These are phyloP conservation scores for Ibidorhyncha struthersii DNA, from an alignment of 2,113 vertebrate genomes.

Conservation along the genomic window DNA sequence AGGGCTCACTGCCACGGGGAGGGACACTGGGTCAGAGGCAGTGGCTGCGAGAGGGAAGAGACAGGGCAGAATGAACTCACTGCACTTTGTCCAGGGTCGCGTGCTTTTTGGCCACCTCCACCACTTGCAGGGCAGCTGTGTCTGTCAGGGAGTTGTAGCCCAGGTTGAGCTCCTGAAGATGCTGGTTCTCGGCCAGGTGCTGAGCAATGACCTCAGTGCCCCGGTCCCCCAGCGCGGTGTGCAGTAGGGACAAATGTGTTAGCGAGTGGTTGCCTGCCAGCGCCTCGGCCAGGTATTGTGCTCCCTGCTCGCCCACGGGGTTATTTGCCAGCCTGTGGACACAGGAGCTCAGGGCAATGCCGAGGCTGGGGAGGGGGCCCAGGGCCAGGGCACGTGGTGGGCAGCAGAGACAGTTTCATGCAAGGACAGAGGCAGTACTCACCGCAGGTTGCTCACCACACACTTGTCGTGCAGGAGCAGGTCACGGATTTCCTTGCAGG, in stretches of 20 bases:
- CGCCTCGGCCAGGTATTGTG: slow-evolving; percentile 77
- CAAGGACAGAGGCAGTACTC: slow-evolving; percentile 28
- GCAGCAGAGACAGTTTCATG: background rate
- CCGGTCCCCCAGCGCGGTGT: slow-evolving; percentile 84
- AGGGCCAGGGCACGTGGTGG: background rate
- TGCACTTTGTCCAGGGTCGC: slow-evolving; percentile 81
- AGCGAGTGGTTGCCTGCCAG: slow-evolving; percentile 83
- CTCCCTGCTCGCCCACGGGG: slow-evolving; percentile 78
- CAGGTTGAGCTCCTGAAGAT: slow-evolving; percentile 89
- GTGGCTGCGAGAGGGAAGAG: too few relatives aligned
- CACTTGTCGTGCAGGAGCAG: slow-evolving; percentile 87
- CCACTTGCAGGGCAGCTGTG: slow-evolving; percentile 79
- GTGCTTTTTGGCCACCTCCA: slow-evolving; percentile 85
- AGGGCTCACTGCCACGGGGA: background rate
- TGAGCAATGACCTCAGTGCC: slow-evolving; percentile 79
- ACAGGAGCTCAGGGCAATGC: background rate
- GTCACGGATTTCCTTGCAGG: slow-evolving; percentile 85
- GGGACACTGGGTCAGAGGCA: background rate
- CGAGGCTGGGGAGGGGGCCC: background rate
- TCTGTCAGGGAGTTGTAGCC: slow-evolving; percentile 92
- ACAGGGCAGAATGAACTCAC: slow-evolving; percentile 65
- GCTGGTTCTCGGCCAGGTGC: slow-evolving; percentile 74
- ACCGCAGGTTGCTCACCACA: slow-evolving; percentile 78
- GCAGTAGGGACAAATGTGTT: slow-evolving; percentile 85
- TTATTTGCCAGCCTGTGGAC: slow-evolving; percentile 87